Conservation (phyloP, 1,140 invertebrate genomes). For the Drosophila arizonae region DNA sequence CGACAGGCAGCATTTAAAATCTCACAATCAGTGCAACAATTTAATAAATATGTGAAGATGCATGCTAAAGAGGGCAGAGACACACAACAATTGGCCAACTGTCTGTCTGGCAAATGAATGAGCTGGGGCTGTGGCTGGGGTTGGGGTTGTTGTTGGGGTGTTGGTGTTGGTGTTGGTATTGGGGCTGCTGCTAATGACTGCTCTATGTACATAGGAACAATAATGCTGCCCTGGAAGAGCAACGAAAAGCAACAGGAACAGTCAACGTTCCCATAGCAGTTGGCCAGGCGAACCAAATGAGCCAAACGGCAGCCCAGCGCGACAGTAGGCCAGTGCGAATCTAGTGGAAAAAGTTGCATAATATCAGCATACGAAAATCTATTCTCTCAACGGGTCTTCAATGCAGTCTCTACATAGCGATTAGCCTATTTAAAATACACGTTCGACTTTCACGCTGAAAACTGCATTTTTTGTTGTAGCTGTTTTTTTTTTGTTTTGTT, state of each 20-base stretch:
- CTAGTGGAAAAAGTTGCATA: not conserved
- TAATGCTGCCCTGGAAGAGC: constrained; percentile 52
- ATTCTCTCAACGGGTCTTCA: too few species aligned
- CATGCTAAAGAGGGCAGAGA: not conserved
- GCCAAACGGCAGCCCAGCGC: constrained; percentile 17
- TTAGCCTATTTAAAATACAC: not conserved
- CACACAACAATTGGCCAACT: constrained; percentile 45
- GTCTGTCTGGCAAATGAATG: constrained; percentile 24
- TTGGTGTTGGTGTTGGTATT: too few species aligned
- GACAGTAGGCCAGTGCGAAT: constrained; percentile 1
- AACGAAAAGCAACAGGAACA: constrained; percentile 16
- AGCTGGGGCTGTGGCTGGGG: constrained; percentile 2
- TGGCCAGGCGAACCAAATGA: constrained; percentile 59
- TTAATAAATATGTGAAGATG: constrained; percentile 46
- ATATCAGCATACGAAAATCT: too few species aligned
- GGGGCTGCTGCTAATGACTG: constrained; percentile 60
- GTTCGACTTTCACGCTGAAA: not conserved
- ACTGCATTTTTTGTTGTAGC: not conserved
- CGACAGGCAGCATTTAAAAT: constrained; percentile 34
- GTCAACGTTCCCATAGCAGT: constrained; percentile 21
- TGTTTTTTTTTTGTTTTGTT: not conserved
- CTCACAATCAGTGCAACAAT: constrained; percentile 55
- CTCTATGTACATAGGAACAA: constrained; percentile 75
- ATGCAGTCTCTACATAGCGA: not conserved
- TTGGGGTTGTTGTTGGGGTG: too few species aligned